phyloP scores from a whole-genome alignment of 2,888 invertebrate genomes.

The Teleiodes luculella region DNA sequence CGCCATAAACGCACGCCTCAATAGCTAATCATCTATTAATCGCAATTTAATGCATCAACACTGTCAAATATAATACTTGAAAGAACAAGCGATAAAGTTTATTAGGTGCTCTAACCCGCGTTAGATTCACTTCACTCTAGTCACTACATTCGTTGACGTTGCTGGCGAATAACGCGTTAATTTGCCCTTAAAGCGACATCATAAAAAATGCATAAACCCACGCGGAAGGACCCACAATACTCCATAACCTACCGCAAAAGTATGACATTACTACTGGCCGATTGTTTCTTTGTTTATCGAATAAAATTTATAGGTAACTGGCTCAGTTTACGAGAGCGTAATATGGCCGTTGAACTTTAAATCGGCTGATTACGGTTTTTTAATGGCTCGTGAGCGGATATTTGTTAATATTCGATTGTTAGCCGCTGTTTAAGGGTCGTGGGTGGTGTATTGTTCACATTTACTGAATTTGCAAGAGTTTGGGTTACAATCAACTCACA shows the following conservation, averaged over 20 bases:
- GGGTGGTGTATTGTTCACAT: constrained; percentile 16
- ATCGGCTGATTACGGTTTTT: constrained; percentile 71
- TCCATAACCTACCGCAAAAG: constrained; percentile 69
- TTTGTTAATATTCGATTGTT: constrained; percentile 60
- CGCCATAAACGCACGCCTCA: constrained; percentile 61
- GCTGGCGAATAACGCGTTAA: constrained; percentile 10
- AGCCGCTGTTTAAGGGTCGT: constrained; percentile 35
- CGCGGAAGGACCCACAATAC: constrained; percentile 57
- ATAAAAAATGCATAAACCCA: constrained; percentile 34
- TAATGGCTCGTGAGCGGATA: constrained; percentile 59
- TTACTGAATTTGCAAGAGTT: not conserved
- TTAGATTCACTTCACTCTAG: not conserved
- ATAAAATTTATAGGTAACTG: constrained; percentile 61
- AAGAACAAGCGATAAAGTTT: constrained; percentile 65
- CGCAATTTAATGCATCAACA: constrained; percentile 70
- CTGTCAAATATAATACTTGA: constrained; percentile 70
- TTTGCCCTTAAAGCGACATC: constrained; percentile 16
- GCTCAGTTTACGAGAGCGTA: constrained; percentile 54
- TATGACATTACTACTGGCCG: constrained; percentile 57
- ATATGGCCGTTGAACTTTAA: constrained; percentile 68
- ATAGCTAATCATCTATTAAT: constrained; percentile 72
- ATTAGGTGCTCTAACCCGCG: constrained; percentile 35
- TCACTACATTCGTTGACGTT: not conserved
- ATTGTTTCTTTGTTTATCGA: constrained; percentile 74
- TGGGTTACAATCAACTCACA: no score